These are phyloP conservation scores for Nyctalus aviator DNA, from an alignment of 2,797 vertebrate species.

Conservation along the genomic window DNA sequence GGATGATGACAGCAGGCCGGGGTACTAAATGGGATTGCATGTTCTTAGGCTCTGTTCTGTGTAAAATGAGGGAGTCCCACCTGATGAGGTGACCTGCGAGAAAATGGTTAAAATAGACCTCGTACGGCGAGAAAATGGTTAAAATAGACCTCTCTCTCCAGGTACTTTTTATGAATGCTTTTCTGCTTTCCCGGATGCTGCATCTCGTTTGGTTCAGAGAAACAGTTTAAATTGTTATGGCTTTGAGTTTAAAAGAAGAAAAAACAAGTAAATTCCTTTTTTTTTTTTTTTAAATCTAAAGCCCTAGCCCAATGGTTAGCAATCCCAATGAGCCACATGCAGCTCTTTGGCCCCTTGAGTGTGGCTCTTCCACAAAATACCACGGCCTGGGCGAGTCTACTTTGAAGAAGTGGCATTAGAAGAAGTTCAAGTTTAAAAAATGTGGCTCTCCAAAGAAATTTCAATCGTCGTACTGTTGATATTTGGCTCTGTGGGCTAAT, in stretches of 20 bases:
- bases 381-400: no score
- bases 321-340: no score
- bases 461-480: no score
- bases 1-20: constrained; percentile 7
- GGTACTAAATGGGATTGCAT: constrained; percentile 66
- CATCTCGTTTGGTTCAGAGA: constrained; percentile 63
- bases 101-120: constrained; percentile 67
- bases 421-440: no score
- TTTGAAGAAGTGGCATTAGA: no score
- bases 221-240: constrained; percentile 61
- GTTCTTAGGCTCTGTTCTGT: constrained; percentile 55
- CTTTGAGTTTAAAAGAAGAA: neutral
- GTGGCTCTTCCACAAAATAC: no score
- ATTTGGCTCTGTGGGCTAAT: no score
- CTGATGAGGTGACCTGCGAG: constrained; percentile 66
- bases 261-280: constrained; percentile 11
- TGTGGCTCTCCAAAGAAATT: no score
- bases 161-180: neutral
- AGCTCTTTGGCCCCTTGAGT: no score
- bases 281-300: neutral
- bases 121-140: constrained; percentile 71
- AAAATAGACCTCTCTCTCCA: constrained; percentile 52
- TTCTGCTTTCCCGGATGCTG: constrained; percentile 49
- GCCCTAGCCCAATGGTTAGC: no score
- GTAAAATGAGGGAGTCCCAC: constrained; percentile 68